phyloP scores from a whole-genome alignment of 2,888 invertebrate species.

The Gibbula magus region DNA sequence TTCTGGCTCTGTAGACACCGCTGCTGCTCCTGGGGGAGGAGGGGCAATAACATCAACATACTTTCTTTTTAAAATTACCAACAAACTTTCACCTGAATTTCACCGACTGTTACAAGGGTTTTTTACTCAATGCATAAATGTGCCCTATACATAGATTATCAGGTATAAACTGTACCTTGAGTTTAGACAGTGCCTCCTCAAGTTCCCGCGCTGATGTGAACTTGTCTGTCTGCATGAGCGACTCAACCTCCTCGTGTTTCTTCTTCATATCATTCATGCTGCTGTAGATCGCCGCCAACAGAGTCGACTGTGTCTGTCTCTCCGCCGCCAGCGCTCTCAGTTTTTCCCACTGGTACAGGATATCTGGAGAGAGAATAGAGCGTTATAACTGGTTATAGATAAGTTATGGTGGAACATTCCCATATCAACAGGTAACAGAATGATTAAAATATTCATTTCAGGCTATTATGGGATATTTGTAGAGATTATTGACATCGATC shows the following conservation, averaged over 20 bases:
- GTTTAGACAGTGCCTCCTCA: conserved; percentile 34
- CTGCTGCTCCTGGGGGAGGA: conserved; percentile 43
- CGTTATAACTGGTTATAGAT: too few species aligned
- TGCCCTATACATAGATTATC: too few species aligned
- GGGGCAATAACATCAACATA: not conserved
- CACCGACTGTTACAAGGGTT: not conserved
- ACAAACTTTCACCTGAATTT: not conserved
- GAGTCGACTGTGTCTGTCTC: conserved; percentile 61
- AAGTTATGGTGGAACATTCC: too few species aligned
- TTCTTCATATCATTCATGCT: conserved; percentile 42
- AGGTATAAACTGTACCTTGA: conserved; percentile 40
- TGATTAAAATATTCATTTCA: too few species aligned
- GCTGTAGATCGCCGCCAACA: conserved; percentile 54
- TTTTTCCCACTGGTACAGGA: conserved; percentile 69
- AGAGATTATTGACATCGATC: too few species aligned
- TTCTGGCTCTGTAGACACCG: conserved; percentile 43
- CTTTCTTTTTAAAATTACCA: not conserved
- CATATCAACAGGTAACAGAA: too few species aligned
- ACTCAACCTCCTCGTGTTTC: conserved; percentile 32
- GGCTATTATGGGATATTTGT: too few species aligned
- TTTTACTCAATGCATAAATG: not conserved
- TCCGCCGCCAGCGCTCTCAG: conserved; percentile 63
- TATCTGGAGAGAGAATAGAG: conserved; percentile 46
- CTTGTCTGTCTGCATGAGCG: conserved; percentile 35
- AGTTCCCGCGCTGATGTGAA: conserved; percentile 51